Percentiles rank a stretch among this genome's conserved stretches.
phyloP scores from a whole-genome alignment of 1,140 invertebrate genomes.

The Diachasma alloeum region DNA sequence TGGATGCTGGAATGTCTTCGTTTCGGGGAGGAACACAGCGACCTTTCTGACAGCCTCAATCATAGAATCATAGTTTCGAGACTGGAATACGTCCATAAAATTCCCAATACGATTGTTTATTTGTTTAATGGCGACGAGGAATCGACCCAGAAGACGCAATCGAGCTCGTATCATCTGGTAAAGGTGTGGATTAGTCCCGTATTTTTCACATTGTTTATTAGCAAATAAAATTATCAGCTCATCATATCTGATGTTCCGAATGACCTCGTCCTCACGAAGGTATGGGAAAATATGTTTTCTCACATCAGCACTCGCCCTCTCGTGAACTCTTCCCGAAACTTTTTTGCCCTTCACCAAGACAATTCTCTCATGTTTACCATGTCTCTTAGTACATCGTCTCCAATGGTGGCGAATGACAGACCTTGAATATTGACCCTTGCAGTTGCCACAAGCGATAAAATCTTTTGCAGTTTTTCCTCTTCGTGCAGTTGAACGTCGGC shows the following conservation, averaged over 20 bases:
- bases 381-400: not conserved
- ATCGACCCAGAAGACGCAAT: not conserved
- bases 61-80: not conserved
- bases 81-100: constrained; percentile 6
- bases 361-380: constrained; percentile 1
- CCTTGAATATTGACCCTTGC: constrained; percentile 14
- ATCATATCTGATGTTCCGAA: not conserved
- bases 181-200: not conserved
- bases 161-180: not conserved
- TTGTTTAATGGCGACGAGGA: not conserved
- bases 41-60: constrained; percentile 3
- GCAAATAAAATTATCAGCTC: not conserved
- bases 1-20: not conserved
- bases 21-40: not conserved
- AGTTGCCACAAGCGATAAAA: constrained; percentile 27
- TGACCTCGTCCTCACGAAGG: constrained; percentile 2
- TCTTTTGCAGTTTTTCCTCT: constrained; percentile 25
- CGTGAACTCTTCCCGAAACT: not conserved
- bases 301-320: not conserved
- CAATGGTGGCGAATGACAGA: constrained; percentile 16
- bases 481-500: constrained; percentile 25
- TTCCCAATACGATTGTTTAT: no score
- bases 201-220: not conserved
- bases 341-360: not conserved
- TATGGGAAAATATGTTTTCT: not conserved